Base-by-base conservation (phyloP, 2,113 vertebrate genomes). In the Hemicordylus capensis region DNA sequence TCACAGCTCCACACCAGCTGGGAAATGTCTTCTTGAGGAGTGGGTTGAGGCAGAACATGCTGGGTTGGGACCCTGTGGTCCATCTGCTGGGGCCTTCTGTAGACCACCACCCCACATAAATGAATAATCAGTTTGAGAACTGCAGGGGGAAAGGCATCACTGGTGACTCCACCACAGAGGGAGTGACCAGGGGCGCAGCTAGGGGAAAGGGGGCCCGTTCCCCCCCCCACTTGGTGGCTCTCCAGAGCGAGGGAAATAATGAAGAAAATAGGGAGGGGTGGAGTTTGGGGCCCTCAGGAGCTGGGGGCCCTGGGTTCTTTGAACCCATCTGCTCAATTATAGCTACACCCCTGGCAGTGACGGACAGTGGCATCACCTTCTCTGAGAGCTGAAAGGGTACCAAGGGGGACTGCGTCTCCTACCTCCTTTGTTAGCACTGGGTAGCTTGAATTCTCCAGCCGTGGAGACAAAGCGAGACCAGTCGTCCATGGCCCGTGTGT, bases 381-480 rank as follows among this genome's bases (percentile, higher is more conserved):
- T 26, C 22, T 59, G 37, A 61, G 48, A 37, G 14, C 3, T 12
- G 46, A 28, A 37, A 3, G 5, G 28, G 7, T 9, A 4, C 56
- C 4, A 39, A 24, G 6, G 12, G 72, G n/a, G 24, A 11, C 54
- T 12, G n/a, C 4, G 1, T 1, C 1, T 1, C 10, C 9, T 74
- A 95, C 95, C 91, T 28, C 20, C 83, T 24, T 85, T 89, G 58
- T 58, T 51, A 1, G 3, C 31, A 26, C 90, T 90, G 34, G 85
- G 93, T 44, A 95, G 79, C 77, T 86, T 90, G 77, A 92, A 91
- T 75, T 95, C 91, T 14, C 63, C 73, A 0, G 89, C 78, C 0
- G 80, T 64, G 67, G 94, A 93, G 61, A 94, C 70, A 5, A 91
- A 88, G 56, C 5, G 86, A 22, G 94, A 92, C 93, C 95, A 95